Evolutionary conservation across 2,797 vertebrate species (phyloP).

Genomic region (Phaenicophaeus curvirostris): DNA sequence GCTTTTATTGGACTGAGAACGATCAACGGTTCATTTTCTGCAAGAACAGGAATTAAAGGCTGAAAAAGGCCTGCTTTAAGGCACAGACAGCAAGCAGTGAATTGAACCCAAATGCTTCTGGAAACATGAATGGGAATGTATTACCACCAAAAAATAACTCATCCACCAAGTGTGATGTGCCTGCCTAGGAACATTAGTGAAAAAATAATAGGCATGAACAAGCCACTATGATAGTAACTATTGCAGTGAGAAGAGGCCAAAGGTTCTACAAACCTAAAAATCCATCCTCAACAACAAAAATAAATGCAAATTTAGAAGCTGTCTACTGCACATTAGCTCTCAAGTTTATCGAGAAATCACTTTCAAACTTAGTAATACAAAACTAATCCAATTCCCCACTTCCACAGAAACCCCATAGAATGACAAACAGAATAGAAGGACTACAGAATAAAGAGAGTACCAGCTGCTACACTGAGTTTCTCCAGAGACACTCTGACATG

Average conservation of each 20-base stretch:
- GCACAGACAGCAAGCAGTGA: neutral
- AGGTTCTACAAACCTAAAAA: neutral
- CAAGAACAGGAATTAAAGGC: neutral
- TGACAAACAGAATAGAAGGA: neutral
- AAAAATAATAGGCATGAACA: neutral
- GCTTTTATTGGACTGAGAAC: neutral
- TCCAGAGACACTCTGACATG: neutral
- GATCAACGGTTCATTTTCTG: neutral
- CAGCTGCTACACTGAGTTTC: neutral
- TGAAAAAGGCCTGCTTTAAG: neutral
- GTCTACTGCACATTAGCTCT: neutral
- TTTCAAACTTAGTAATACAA: neutral
- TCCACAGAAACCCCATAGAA: neutral
- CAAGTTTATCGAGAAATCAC: neutral
- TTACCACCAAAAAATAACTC: neutral
- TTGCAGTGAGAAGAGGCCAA: neutral
- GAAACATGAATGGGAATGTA: neutral
- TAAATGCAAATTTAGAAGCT: neutral
- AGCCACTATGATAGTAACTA: neutral
- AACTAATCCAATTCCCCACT: neutral
- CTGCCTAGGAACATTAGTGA: neutral
- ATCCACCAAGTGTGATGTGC: fast-evolving
- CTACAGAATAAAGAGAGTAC: neutral
- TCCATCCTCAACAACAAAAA: neutral
- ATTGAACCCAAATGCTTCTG: neutral